Evolutionary conservation across 2,113 vertebrate genomes (phyloP), one percentile per base, ranked within the genome.

Genomic region (Acinonyx jubatus): DNA sequence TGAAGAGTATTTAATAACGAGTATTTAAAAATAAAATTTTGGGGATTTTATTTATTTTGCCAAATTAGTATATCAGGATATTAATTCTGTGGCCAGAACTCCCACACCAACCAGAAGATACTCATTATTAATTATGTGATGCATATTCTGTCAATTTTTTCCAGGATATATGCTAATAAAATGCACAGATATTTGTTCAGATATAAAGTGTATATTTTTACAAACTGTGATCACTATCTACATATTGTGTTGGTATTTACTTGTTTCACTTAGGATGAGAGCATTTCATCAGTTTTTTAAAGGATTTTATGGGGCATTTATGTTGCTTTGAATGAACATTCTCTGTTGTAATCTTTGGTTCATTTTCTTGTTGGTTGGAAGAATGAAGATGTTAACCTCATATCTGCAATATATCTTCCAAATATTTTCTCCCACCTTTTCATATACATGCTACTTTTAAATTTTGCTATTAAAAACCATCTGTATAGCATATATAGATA

Each of bases 331-430:
- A 52, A 87, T 91, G 21, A 45, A 25, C 5, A 41, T 76, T 74
- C 45, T 82, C 12, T 82, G 7, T 66, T 96, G 50, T 73, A 76
- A 93, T 71, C 45, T 55, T 78, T 82, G 50, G 31, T 2, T 55
- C 23, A 78, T 85, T 89, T 92, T 55, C 92, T 79, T 94, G n/a
- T 84, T 81, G 57, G n/a, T 61, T 90, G 89, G 81, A 41, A 88
- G 38, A 89, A 27, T 4, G 29, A 94, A 23, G 7, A 82, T 95
- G 50, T 66, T 87, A 90, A 83, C 31, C 18, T 10, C 38, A 38
- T 73, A 52, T 36, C 41, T 82, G 29, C 69, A 91, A 31, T 80
- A n/a, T 27, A 65, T 31, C 36, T 84, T 73, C 19, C 19, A 93
- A 73, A 90, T 84, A 80, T 38, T 96, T 91, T 95, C 76, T 92